Base-by-base conservation (phyloP, 2,113 vertebrate genomes). In the Vireo altiloquus region DNA sequence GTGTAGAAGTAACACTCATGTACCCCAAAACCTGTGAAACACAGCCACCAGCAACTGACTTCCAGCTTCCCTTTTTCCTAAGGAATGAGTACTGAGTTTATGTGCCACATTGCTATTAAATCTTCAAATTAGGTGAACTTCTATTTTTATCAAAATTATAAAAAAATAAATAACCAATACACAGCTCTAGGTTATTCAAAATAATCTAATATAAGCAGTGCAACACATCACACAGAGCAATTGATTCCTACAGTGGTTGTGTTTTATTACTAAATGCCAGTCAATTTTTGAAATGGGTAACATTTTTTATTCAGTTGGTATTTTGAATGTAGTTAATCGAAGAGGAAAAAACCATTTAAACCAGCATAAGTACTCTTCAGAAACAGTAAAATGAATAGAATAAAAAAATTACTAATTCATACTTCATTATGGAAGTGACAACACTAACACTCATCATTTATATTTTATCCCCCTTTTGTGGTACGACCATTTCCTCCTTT, bases 171-270 rank as follows among this genome's bases (percentile, higher is more conserved):
- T 11, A 76, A 40, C 16, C 33, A 44, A 59, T 31, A 50, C 16
- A 54, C 8, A 80, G 33, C 22, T 64, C 33, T 20, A 72, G 23
- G 28, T 33, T 76, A 68, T n/a, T 69, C 64, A 56, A 11, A 16
- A 70, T 17, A 50, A 56, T 24, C 23, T 24, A 8, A 61, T 74
- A 44, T 52, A 56, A 77, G 42, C 21, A 20, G 21, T 50, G 21
- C 40, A 28, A 42, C 28, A 65, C 15, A 60, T 37, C 21, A 65
- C 23, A 53, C 2, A n/a, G 10, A 83, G 6, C 33, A 83, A 57
- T 0, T 33, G 16, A 56, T 52, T 52, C 40, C 37, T 47, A 47
- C 2, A 44, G 16, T 11, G 5, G 6, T 17, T 42, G 12, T 0
- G 35, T 88, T 59, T 39, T 24, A 30, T 46, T 64, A 71, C 6